Evolutionary conservation across 2,113 vertebrate species (phyloP).

Genomic region (Thinocorus orbignyianus): DNA sequence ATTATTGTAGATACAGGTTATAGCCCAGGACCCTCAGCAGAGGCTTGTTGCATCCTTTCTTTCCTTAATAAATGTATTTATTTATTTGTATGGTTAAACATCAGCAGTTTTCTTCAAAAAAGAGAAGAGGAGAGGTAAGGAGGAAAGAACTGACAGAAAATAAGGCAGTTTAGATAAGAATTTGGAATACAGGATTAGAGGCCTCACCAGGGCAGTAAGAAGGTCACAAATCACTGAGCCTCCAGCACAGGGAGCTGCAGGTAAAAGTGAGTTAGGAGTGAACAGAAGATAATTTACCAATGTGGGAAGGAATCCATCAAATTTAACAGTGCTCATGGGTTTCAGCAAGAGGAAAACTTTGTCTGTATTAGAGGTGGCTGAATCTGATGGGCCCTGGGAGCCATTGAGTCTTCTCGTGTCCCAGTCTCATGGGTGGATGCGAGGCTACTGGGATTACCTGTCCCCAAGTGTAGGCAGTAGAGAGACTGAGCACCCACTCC

Average conservation of each 20-base stretch:
- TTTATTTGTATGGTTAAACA: background rate
- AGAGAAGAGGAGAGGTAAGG: background rate
- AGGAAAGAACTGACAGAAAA: background rate
- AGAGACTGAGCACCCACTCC: background rate
- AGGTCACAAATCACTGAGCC: background rate
- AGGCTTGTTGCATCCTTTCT: background rate
- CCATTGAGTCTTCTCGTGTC: background rate
- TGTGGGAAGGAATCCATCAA: background rate
- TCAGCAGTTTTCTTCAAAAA: background rate
- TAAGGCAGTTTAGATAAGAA: background rate
- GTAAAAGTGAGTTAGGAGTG: background rate
- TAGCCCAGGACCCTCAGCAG: background rate
- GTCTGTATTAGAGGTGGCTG: background rate
- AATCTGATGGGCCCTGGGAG: background rate
- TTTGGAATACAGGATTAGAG: background rate
- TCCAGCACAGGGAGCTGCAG: background rate
- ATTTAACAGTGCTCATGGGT: background rate
- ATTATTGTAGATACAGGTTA: background rate
- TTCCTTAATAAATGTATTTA: background rate
- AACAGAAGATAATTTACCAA: background rate
- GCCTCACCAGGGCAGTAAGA: background rate
- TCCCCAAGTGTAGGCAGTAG: background rate
- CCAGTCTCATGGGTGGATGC: fast-evolving
- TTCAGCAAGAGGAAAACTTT: background rate
- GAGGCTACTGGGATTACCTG: background rate